Base-by-base conservation (phyloP, 2,888 invertebrate species). In the Orthonevra nobilis region DNA sequence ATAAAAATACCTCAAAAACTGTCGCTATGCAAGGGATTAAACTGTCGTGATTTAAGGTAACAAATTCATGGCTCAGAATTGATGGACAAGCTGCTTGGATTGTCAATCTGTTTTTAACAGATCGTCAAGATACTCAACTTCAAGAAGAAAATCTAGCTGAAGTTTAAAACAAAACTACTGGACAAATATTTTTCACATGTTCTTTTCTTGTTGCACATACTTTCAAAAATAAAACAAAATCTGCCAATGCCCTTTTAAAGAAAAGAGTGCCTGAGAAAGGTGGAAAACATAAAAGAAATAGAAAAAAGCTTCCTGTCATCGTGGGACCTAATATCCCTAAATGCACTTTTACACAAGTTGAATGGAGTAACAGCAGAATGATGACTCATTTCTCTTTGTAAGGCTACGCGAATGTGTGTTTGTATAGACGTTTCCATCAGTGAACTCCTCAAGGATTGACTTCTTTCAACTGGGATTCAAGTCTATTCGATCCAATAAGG, bases 321-420 rank as follows among this genome's bases (percentile, higher is more conserved):
- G 56, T 6, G 20, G 36, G 40, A 56, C 54, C 72, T 56, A 66
- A 77, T 64, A 64, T 40, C 64, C 40, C 64, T 66, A 52, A 79
- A 61, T 79, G 79, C 48, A 79, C 79, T 61, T 73, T 66, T 73
- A 66, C 61, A 66, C 50, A 32, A 73, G 61, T 54, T 54, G 66
- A 79, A 50, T 60, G 38, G 23, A 23, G 44, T n/a, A n/a, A n/a
- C n/a, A 64, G 44, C 38, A 30, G 19, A 60, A 54, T 44, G 54
- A 61, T 61, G 79, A 68, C 48, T 68, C 61, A 68, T 72, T 68
- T 60, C 44, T 66, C 46, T 60, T 44, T 32, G 38, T 19, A 9
- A 36, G 7, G 48, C 34, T 32, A 17, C 10, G 34, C 17, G 10
- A 3, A 15, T 54, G 5, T 20, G 1, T 28, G 4, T 42, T 0